phyloP scores from a whole-genome alignment of 2,113 vertebrate genomes.

The Leucosticte australis region DNA sequence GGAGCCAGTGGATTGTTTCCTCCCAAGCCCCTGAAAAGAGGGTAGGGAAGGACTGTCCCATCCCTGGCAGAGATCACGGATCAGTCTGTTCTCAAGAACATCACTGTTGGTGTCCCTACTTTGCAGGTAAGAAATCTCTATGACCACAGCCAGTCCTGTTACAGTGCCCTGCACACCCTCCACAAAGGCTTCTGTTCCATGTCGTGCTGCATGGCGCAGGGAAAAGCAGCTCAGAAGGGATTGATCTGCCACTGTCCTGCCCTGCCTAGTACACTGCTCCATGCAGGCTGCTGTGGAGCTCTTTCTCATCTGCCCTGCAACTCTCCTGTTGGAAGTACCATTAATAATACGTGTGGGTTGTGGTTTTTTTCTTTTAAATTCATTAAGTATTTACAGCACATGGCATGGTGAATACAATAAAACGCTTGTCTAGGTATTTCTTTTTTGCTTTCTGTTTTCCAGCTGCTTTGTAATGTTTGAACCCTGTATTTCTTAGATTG shows the following conservation, averaged over 20 bases:
- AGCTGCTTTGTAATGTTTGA: not conserved
- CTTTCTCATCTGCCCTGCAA: not conserved
- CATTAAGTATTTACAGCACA: not conserved
- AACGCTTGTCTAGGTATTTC: not conserved
- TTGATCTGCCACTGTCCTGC: not conserved
- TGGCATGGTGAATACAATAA: not conserved
- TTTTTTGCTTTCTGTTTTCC: not conserved
- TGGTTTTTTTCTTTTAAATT: not conserved
- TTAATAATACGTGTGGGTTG: not conserved
- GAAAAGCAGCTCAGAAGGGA: not conserved
- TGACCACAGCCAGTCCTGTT: not conserved
- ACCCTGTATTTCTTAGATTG: not conserved
- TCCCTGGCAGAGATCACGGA: not conserved
- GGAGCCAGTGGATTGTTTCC: not conserved
- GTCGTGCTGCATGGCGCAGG: not conserved
- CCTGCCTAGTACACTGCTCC: accelerated
- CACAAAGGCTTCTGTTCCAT: not conserved
- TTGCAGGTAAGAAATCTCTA: not conserved
- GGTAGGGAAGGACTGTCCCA: not conserved
- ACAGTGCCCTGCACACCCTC: not conserved
- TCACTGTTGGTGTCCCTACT: not conserved
- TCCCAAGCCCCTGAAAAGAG: not conserved
- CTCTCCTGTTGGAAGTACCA: not conserved
- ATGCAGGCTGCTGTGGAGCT: not conserved
- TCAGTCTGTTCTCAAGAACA: not conserved